Evolutionary conservation across 2,113 vertebrate genomes (phyloP), one percentile per base, ranked within the genome.

Genomic region (Podilymbus podiceps): DNA sequence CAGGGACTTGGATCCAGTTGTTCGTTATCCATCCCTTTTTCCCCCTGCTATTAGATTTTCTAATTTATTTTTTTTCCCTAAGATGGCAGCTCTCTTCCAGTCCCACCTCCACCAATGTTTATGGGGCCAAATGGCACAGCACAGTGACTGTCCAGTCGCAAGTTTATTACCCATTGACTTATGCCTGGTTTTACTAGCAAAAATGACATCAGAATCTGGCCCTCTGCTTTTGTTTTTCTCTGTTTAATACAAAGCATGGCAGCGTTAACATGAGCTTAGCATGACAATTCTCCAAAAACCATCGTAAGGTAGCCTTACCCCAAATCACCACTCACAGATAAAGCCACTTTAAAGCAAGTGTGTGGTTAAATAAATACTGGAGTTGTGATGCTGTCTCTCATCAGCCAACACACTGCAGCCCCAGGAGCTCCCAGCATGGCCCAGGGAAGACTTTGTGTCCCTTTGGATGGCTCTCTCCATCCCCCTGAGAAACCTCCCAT

Each of bases 271-370:
- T 18, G 53, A 60, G 22, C 11, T 91, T 75, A 63, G 60, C n/a
- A 25, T 21, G 56, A 69, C 12, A 49, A 3, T 64, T 14, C 44
- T 82, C 50, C 27, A 56, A 56, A 94, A 82, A 7, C 5, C 44
- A 19, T 47, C 1, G 0, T 15, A 44, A 77, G 19, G 23, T 58
- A 30, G 6, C 47, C n/a, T 92, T 27, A 59, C 46, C 38, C 47
- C 38, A 46, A 38, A 47, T 7, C 0, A 0, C 15, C 59, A 33
- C 59, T 91, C 85, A 25, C 0, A 0, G 28, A 18, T 21, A 89
- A 89, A 89, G 15, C 31, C 55, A 74, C 40, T 47, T 75, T 55
- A 25, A 78, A 69, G n/a, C 3, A 76, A 67, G 31, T 12, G 15
- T 47, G 9, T 56, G 25, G 58, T 53, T 64, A 52, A 83, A 20